phyloP scores from a whole-genome alignment of 2,888 invertebrate genomes.

The Encarsia formosa region DNA sequence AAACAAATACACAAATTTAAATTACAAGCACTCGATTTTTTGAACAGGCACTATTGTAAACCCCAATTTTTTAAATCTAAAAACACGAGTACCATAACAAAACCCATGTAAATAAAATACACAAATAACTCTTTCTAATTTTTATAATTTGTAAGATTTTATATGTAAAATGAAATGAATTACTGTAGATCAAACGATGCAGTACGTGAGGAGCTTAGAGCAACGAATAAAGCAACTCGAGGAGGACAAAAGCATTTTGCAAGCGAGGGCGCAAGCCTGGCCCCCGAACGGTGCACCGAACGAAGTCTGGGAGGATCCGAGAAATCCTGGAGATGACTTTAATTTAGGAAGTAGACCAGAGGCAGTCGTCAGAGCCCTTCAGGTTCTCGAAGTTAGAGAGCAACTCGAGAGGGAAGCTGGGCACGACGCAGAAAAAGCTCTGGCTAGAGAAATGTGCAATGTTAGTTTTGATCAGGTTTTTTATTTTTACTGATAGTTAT shows the following conservation, averaged over 20 bases:
- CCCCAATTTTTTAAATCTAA: no score
- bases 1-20: no score
- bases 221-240: conserved; percentile 78
- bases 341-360: conserved; percentile 74
- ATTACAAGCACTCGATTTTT: no score
- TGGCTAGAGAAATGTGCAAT: conserved; percentile 94
- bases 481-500: neutral
- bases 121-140: no score
- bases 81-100: no score
- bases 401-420: conserved; percentile 71
- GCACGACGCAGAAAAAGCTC: conserved; percentile 83
- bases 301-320: conserved; percentile 41
- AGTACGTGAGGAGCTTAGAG: conserved; percentile 87
- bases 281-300: conserved; percentile 39
- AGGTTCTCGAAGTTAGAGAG: conserved; percentile 87
- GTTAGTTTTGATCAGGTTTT: conserved; percentile 52
- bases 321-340: conserved; percentile 40
- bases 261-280: conserved; percentile 48
- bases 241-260: conserved; percentile 68
- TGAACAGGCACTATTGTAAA: no score
- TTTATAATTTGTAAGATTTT: no score
- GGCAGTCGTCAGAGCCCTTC: conserved; percentile 88
- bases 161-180: neutral
- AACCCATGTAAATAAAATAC: no score
- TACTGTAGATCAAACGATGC: conserved; percentile 78